Evolutionary conservation across 2,888 invertebrate genomes (phyloP).

Genomic region (Stegophylla sp.): DNA sequence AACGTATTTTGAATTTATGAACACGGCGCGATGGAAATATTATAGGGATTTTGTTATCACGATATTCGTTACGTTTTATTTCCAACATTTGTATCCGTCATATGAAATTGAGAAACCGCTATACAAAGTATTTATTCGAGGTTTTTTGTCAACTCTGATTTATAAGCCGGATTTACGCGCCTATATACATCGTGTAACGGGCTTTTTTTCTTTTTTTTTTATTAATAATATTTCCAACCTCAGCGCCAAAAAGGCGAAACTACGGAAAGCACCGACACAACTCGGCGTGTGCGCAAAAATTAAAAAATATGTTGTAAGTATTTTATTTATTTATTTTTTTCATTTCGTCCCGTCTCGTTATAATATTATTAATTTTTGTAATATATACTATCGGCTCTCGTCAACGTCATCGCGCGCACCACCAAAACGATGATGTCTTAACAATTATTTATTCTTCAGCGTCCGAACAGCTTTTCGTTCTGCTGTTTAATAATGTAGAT

Average conservation of each 20-base stretch:
- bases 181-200: background rate
- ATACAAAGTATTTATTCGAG: background rate
- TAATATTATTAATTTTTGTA: too few species aligned
- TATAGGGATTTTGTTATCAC: background rate
- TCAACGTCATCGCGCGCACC: too few species aligned
- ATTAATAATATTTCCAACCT: conserved; percentile 4
- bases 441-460: too few species aligned
- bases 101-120: background rate
- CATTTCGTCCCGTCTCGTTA: too few species aligned
- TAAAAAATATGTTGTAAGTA: too few species aligned
- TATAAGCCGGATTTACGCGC: background rate
- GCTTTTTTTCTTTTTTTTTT: too few species aligned
- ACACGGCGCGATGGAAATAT: background rate
- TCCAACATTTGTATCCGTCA: background rate
- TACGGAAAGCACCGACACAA: background rate
- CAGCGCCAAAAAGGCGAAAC: background rate
- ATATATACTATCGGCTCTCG: too few species aligned
- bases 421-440: too few species aligned
- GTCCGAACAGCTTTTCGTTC: too few species aligned
- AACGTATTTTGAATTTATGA: background rate
- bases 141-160: conserved; percentile 2
- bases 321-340: too few species aligned
- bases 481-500: too few species aligned
- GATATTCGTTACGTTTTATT: background rate
- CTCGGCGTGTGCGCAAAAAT: too few species aligned